Evolutionary conservation across 2,888 invertebrate species (phyloP), one percentile per base, ranked within the genome.

Genomic region (Lamproptera curius): DNA sequence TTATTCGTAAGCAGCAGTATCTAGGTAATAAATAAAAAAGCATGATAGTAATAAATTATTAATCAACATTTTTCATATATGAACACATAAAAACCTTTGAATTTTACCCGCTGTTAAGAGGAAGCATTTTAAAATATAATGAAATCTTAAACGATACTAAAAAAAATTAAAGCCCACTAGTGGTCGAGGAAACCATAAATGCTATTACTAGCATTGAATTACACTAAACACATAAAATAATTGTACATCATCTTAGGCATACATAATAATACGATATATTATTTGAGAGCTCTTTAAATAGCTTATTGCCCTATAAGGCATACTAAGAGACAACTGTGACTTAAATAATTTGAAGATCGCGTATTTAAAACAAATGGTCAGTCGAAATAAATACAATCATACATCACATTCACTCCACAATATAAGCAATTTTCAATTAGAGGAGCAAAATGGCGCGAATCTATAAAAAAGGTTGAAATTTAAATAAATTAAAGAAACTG

Each of bases 131-230:
- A n/a, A n/a, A n/a, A n/a, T n/a, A n/a, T n/a, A n/a, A n/a, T 50
- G 70, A 57, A 62, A 61, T 53, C 73, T 76, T 76, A 80, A 81
- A 70, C 62, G 65, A 73, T 76, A 45, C 37, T 37, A 37, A 44
- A 15, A 31, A 41, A 47, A 42, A 81, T 83, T 82, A 83, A 82
- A 82, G 82, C 81, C 80, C 77, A 71, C 75, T 73, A 75, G 71
- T 67, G 64, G 65, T 67, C 52, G 42, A 20, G 15, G 17, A 56
- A 63, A 61, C 59, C 59, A 61, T 58, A 63, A 36, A 63, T 58
- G 62, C 53, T 56, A 57, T 44, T 49, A 52, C 58, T 61, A 56
- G 16, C 31, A 42, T 35, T 39, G 34, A 55, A 54, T 57, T 52
- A 57, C n/a, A 33, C 11, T 43, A 5, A 20, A 43, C 48, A 40